Conservation (phyloP, 2,113 vertebrate species). For the Mormyrus lacerda region DNA sequence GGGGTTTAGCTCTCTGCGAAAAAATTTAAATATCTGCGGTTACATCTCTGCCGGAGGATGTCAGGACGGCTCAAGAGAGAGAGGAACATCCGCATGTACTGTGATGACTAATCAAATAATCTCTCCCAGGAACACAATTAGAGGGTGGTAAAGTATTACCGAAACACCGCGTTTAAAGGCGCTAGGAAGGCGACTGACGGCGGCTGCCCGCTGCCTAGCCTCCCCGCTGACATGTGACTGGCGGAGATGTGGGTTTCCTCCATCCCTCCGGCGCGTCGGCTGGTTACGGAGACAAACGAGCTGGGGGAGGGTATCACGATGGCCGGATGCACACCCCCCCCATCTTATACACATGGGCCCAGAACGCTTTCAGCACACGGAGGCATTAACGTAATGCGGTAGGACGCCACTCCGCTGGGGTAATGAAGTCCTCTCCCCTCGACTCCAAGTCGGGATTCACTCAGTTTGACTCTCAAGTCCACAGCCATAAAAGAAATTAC, state of each 20-base stretch:
- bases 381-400: background rate
- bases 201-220: background rate
- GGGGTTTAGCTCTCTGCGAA: background rate
- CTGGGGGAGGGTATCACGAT: background rate
- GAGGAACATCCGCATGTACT: background rate
- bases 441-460: background rate
- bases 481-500: background rate
- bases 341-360: background rate
- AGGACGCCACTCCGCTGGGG: background rate
- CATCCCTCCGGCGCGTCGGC: background rate
- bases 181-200: background rate
- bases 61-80: background rate
- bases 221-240: background rate
- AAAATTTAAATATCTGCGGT: background rate
- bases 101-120: slow-evolving; percentile 10
- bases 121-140: background rate
- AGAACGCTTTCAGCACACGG: background rate
- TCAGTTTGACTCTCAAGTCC: background rate
- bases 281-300: background rate
- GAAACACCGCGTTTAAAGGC: background rate
- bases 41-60: background rate
- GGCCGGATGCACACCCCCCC: background rate
- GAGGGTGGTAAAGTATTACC: background rate
- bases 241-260: background rate
- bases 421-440: background rate